Base-by-base conservation (phyloP, 2,888 invertebrate genomes). In the Tineola bisselliella region DNA sequence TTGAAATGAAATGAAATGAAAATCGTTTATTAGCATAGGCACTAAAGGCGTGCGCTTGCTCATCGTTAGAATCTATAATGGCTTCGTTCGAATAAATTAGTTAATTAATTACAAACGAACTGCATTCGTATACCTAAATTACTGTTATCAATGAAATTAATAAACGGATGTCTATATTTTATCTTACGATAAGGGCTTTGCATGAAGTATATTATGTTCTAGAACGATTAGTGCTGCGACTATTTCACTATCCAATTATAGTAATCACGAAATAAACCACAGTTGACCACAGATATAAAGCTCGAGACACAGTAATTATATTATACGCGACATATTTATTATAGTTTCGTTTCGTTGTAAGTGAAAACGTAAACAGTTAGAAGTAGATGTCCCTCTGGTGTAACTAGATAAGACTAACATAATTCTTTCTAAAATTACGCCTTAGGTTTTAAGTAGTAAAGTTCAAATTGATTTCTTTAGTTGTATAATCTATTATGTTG, bases 201-300 rank as follows among this genome's bases (percentile, higher is more conserved):
- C 38, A 38, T 38, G 10, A 38, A 38, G 38, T 38, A 10, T 25
- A 25, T 25, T 25, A 25, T 25, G n/a, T 38, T 38, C 38, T 12
- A 38, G 38, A 38, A n/a, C 48, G 48, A 48, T 48, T 48, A 48
- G 18, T 17, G 15, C 48, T 5, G 15, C 48, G 48, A 48, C 48
- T 48, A 48, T 48, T 48, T 48, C 48, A 11, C 48, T 15, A 17
- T 17, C 56, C 19, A 56, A 56, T 56, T 60, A 61, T 44, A 13
- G 33, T 43, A 61, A 61, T 62, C 19, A 61, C 61, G 61, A 56
- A 56, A 56, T 56, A 25, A 56, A 56, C 19, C 25, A 56, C 25
- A 19, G 6, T 25, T n/a, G n/a, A 30, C 25, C 12, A 11, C 54
- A 15, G 19, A 54, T 54, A 44, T 13, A 6, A 48, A 56, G 56